Evolutionary conservation across 2,888 invertebrate genomes (phyloP).

Genomic region (Portevinia maculata): DNA sequence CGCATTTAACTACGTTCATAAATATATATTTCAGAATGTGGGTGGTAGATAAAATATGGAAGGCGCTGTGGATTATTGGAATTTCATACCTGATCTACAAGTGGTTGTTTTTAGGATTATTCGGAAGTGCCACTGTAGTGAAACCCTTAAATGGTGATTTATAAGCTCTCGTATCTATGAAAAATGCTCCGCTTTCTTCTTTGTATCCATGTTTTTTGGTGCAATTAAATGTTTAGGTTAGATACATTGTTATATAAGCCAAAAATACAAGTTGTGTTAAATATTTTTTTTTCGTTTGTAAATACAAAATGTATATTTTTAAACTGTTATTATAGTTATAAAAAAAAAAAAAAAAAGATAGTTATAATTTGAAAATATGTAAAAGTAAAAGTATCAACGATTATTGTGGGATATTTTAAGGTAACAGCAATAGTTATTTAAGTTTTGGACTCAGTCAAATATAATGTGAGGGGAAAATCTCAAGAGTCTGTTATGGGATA

Average conservation of each 20-base stretch:
- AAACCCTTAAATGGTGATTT: slow-evolving; percentile 10
- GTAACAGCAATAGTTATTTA: too few species aligned
- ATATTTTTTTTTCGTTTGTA: slow-evolving; percentile 47
- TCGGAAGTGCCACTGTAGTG: slow-evolving; percentile 37
- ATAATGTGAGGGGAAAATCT: too few species aligned
- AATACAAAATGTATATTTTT: slow-evolving; percentile 39
- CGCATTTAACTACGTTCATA: background rate
- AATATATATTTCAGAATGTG: slow-evolving; percentile 89
- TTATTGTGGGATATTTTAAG: too few species aligned
- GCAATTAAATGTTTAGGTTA: slow-evolving; percentile 57
- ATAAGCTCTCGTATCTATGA: background rate
- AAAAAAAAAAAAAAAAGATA: too few species aligned
- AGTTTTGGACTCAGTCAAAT: too few species aligned
- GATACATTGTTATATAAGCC: slow-evolving; percentile 25
- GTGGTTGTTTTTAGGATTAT: slow-evolving; percentile 77
- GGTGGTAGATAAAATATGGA: slow-evolving; percentile 90
- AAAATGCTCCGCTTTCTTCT: background rate
- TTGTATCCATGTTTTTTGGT: slow-evolving; percentile 44
- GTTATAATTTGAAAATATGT: too few species aligned
- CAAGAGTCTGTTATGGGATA: too few species aligned
- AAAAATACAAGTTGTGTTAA: slow-evolving; percentile 54
- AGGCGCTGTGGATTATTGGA: slow-evolving; percentile 87
- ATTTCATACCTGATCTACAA: slow-evolving; percentile 84
- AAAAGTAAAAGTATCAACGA: too few species aligned
- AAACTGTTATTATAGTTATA: slow-evolving; percentile 14